Base-by-base conservation (phyloP, 2,888 invertebrate genomes). In the Agrochola litura region DNA sequence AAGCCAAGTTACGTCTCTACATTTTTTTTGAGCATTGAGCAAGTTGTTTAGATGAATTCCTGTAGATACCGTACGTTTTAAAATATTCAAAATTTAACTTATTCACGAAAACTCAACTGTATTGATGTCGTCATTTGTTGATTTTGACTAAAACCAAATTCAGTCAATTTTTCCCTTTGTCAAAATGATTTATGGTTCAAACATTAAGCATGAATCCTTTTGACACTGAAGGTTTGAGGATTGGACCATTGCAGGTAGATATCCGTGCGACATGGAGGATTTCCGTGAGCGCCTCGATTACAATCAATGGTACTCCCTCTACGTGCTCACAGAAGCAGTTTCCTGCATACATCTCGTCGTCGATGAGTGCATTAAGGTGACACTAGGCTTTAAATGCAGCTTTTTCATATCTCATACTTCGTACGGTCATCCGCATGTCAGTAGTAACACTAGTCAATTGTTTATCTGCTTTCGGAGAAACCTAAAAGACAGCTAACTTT, bases 241-340 rank as follows among this genome's bases (percentile, higher is more conserved):
- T 52, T 56, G 25, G 19, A 52, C 16, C n/a, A 22, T 65, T 68
- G 49, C 74, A 95, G 97, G 95, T 14, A 95, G 95, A 43, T 89
- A 96, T 46, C 92, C 94, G 1, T 97, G 97, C 25, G 94, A 93
- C 10, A 97, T 97, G 97, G 93, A 92, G 12, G 95, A 97, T 83
- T 97, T 97, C 86, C 1, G 68, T 0, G 96, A 92, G 3, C 96
- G 96, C 6, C 84, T 95, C 69, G 93, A 96, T 76, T 96, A 96
- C 89, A 97, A 97, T 82, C 96, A 97, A 80, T 97, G 98, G 97
- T 95, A 95, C 84, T 97, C 97, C 0, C 92, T 98, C 19, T 98
- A 97, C 87, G 97, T 97, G 1, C 95, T 97, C 2, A 93, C 95
- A 0, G 97, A 98, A 88, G 95, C 97, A 0, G 97, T 97, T 41